phyloP scores from a whole-genome alignment of 2,888 invertebrate genomes.

The Artemia sinica region DNA sequence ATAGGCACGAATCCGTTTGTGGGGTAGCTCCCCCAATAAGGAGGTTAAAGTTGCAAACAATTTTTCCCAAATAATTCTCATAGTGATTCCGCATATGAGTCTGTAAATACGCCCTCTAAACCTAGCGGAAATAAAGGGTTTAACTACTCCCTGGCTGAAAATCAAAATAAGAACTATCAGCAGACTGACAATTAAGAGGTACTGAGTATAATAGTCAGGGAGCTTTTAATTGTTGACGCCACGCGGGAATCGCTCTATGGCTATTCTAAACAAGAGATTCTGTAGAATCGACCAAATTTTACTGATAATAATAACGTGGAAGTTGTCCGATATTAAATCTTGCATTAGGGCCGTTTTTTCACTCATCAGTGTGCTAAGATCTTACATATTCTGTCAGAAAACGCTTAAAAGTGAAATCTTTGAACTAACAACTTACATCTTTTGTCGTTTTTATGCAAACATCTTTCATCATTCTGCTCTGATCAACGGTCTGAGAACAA shows the following conservation, averaged over 20 bases:
- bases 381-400: too few relatives aligned
- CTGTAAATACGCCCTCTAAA: background rate
- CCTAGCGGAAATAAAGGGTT: background rate
- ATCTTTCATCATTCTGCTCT: too few relatives aligned
- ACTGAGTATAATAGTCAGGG: background rate
- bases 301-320: background rate
- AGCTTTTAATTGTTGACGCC: conserved; percentile 1
- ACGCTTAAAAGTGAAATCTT: too few relatives aligned
- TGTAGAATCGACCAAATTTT: background rate
- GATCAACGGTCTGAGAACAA: too few relatives aligned
- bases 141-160: background rate
- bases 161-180: background rate
- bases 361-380: too few relatives aligned
- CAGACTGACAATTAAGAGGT: background rate
- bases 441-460: too few relatives aligned
- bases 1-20: conserved; percentile 16
- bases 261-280: background rate
- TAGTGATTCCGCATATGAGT: conserved; percentile 8
- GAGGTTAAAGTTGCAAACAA: background rate
- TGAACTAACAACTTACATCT: too few relatives aligned
- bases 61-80: conserved; percentile 4
- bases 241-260: background rate
- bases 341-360: too few relatives aligned
- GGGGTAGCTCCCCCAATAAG: conserved; percentile 17
- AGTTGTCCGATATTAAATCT: background rate